A percentile compares a stretch with the other conserved stretches of the same genome.
Conservation (phyloP, 2,797 vertebrate species). For the Peromyscus nudipes region DNA sequence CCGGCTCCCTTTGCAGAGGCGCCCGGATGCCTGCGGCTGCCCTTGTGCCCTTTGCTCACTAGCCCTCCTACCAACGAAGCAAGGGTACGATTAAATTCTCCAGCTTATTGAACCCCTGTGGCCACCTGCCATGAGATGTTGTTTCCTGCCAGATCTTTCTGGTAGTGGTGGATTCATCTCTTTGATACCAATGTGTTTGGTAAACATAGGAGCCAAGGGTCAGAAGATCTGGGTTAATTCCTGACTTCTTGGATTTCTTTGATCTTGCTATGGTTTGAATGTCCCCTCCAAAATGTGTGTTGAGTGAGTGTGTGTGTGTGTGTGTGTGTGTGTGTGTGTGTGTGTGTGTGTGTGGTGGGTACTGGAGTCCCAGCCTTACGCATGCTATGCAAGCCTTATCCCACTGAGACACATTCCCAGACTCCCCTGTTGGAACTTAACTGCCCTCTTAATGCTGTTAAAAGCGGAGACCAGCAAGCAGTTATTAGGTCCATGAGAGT, state of each 20-base stretch:
- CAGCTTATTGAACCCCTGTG: neutral
- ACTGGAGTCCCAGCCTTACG: neutral
- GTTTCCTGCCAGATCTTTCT: constrained; percentile 13
- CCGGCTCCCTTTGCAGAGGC: neutral
- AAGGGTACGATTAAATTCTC: neutral
- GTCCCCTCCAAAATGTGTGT: neutral
- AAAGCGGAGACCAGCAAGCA: neutral
- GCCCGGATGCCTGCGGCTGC: neutral
- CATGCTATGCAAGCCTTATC: neutral
- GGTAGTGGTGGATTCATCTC: neutral
- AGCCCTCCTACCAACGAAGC: neutral
- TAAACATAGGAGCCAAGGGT: neutral
- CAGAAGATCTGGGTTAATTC: neutral
- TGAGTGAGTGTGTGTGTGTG: neutral
- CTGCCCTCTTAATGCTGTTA: neutral
- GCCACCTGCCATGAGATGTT: neutral
- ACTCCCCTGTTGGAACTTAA: neutral
- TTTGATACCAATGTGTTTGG: neutral
- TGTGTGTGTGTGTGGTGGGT: neutral
- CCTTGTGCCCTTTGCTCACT: neutral
- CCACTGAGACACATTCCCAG: neutral
- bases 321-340: neutral
- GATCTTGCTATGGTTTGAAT: neutral
- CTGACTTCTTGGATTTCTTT: neutral
- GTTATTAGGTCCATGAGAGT: neutral